Conservation (phyloP, 2,797 vertebrate species). For the Epinephelus coioides region DNA sequence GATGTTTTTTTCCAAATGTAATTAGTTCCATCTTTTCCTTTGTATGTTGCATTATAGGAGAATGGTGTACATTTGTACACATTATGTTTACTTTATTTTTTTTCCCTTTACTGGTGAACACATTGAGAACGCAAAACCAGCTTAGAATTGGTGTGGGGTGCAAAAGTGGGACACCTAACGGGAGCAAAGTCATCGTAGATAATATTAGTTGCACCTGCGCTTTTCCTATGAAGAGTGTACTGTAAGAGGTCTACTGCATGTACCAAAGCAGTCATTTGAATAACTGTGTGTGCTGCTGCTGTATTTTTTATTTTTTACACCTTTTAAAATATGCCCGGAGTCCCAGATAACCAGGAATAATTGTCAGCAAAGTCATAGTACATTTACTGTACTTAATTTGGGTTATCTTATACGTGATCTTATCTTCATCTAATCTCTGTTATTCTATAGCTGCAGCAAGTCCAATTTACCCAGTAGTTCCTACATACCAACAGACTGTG, state of each 20-base stretch:
- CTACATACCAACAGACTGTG: background rate
- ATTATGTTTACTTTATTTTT: background rate
- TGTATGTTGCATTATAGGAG: background rate
- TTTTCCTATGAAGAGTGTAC: background rate
- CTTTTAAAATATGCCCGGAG: background rate
- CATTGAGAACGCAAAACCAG: background rate
- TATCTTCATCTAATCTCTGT: background rate
- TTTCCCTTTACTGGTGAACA: background rate
- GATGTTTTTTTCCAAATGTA: background rate
- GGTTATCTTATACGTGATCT: background rate
- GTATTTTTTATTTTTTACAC: background rate
- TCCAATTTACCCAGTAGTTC: background rate
- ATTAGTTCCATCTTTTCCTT: background rate
- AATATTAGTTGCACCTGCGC: background rate
- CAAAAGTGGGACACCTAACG: slow-evolving; percentile 3
- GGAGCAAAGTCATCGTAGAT: background rate
- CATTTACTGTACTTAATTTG: background rate
- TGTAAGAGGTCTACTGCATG: background rate
- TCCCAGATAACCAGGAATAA: background rate
- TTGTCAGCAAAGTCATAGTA: background rate
- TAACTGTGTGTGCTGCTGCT: background rate
- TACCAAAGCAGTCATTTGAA: background rate
- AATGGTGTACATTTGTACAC: background rate
- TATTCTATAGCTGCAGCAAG: background rate
- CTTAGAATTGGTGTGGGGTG: background rate